Evolutionary conservation across 1,140 invertebrate species (phyloP), one percentile per base, ranked within the genome.

Genomic region (Pantala flavescens): DNA sequence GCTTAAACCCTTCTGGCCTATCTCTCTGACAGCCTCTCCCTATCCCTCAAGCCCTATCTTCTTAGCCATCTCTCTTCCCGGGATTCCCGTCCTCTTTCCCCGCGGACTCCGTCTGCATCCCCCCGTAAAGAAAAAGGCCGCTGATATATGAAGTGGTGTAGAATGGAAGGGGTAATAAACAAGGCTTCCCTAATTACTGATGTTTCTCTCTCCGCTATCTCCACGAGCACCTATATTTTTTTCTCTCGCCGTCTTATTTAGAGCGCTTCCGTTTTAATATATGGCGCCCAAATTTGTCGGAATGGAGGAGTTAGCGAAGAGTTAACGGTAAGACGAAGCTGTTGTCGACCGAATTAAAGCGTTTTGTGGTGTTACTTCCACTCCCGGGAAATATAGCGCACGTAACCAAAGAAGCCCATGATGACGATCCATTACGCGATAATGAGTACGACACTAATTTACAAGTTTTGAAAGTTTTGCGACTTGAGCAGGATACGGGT

Each of bases 141-240:
- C 49, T 63, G 49, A 63, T 63, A 19, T 63, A 63, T 63, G 49
- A 63, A 63, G 49, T 63, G 49, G 49, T 21, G 49, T 16, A 19
- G 16, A 16, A 19, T 3, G 49, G 49, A 63, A 12, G 49, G 49
- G 49, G 49, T 12, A 63, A 63, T 63, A 63, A 63, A 63, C 49
- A 63, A 63, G 49, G n/a, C 49, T 63, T 63, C n/a, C 49, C 49
- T 63, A 63, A 63, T 63, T 63, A 63, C 49, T 63, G 49, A 63
- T 63, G 49, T 14, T 63, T 21, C 28, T 21, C 49, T 12, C 1
- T 12, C n/a, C 49, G 49, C 49, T 21, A 16, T 16, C 49, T 63
- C 49, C 12, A 3, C 49, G 3, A 63, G 49, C 28, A 36, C 28
- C 28, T 36, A 36, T 36, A 36, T 36, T 36, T 36, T 36, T 36